phyloP scores from a whole-genome alignment of 2,888 invertebrate genomes.

The Leptopilina syphax region DNA sequence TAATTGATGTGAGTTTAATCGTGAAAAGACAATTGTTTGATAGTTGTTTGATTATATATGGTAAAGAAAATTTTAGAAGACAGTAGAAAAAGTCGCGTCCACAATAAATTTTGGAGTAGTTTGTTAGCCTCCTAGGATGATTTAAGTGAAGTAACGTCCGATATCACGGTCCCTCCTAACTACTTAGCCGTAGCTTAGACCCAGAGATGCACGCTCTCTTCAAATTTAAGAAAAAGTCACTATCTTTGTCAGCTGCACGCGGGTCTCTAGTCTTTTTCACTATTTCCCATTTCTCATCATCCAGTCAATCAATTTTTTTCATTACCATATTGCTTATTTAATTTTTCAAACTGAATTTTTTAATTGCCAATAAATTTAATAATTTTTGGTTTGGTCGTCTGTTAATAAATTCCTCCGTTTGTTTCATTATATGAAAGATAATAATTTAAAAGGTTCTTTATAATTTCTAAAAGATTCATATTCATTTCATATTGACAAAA shows the following conservation, averaged over 20 bases:
- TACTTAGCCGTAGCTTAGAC: conserved; percentile 76
- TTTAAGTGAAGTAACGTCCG: conserved; percentile 76
- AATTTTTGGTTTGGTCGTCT: no score
- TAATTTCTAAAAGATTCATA: neutral
- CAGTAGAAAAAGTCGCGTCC: conserved; percentile 29
- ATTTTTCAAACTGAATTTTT: no score
- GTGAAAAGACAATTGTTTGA: neutral
- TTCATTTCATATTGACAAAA: conserved; percentile 3
- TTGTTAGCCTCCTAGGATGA: conserved; percentile 69
- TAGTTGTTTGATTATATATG: conserved; percentile 4
- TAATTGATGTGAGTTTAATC: conserved; percentile 5
- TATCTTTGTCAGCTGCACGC: conserved; percentile 72
- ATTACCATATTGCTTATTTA: no score
- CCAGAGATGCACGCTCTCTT: conserved; percentile 74
- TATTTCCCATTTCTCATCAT: conserved; percentile 50
- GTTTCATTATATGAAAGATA: no score
- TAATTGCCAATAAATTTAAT: no score
- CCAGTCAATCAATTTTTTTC: conserved; percentile 37
- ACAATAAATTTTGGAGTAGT: conserved; percentile 58
- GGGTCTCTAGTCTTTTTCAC: conserved; percentile 74
- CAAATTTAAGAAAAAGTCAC: conserved; percentile 60
- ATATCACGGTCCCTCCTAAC: conserved; percentile 78
- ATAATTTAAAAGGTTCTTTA: no score
- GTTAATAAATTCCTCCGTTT: no score
- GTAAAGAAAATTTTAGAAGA: conserved; percentile 5